phyloP scores from a whole-genome alignment of 2,888 invertebrate genomes.

The Drosophila setosimentum region DNA sequence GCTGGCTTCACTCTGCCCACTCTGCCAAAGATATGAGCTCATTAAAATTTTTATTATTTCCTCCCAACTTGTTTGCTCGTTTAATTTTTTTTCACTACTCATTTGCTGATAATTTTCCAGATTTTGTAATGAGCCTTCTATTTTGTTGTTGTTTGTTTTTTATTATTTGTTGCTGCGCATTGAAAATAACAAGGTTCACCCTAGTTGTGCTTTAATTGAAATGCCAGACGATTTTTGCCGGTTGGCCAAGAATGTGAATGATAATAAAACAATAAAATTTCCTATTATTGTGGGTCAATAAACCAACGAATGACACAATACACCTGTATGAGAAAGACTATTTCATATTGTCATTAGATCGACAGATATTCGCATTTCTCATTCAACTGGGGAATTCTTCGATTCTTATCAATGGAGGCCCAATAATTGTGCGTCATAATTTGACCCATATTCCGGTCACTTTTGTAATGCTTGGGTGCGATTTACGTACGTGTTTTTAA shows the following conservation, averaged over 20 bases:
- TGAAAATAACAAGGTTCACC: background rate
- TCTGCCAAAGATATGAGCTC: conserved; percentile 29
- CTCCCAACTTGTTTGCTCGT: background rate
- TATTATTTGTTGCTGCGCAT: background rate
- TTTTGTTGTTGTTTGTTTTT: background rate
- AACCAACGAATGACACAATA: conserved; percentile 1
- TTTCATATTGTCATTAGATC: conserved; percentile 16
- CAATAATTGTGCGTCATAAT: background rate
- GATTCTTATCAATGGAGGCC: conserved; percentile 18
- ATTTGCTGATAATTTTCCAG: conserved; percentile 58
- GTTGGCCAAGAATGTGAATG: background rate
- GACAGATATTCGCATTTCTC: conserved; percentile 12
- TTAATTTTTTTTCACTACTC: conserved; percentile 6
- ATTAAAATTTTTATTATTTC: conserved; percentile 17
- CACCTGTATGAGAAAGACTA: background rate
- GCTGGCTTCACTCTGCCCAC: conserved; percentile 26
- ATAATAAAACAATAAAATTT: background rate
- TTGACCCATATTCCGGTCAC: conserved; percentile 16
- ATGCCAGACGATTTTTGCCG: background rate
- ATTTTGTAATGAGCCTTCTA: conserved; percentile 39
- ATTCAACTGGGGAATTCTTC: background rate
- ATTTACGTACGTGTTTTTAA: conserved; percentile 6
- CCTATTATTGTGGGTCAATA: conserved; percentile 9
- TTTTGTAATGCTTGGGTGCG: background rate
- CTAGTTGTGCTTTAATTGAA: conserved; percentile 37